Evolutionary conservation across 2,888 invertebrate genomes (phyloP).

Genomic region (Nomada lathburiana): DNA sequence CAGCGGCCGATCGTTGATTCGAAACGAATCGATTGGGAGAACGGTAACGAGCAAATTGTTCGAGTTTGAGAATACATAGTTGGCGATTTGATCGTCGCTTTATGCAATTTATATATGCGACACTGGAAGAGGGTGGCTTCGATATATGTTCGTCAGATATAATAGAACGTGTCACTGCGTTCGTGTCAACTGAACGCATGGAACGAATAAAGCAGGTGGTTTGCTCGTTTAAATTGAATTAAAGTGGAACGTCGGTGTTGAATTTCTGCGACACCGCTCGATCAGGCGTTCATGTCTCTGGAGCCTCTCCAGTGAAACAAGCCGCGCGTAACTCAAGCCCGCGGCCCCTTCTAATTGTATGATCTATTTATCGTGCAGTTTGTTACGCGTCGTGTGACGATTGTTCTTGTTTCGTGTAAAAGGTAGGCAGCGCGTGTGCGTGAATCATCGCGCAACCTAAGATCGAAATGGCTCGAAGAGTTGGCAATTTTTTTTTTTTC

Average conservation of each 20-base stretch:
- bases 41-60: neutral
- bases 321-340: neutral
- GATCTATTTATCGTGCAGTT: neutral
- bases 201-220: too few relatives aligned
- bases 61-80: neutral
- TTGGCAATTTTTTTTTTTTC: slow-evolving; percentile 10
- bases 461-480: neutral
- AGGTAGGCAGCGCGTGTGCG: neutral
- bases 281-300: slow-evolving; percentile 14
- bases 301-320: neutral
- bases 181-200: too few relatives aligned
- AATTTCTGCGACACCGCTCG: neutral
- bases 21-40: neutral
- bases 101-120: neutral
- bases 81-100: neutral
- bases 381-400: neutral
- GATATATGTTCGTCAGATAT: too few relatives aligned
- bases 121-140: too few relatives aligned
- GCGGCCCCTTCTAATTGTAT: too few relatives aligned
- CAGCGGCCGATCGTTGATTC: neutral
- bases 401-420: neutral
- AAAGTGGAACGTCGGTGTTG: too few relatives aligned
- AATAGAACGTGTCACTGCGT: too few relatives aligned
- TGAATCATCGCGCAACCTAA: neutral
- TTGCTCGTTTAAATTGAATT: too few relatives aligned